Conservation (phyloP, 1,140 invertebrate genomes). For the Oreohelix idahoensis region DNA sequence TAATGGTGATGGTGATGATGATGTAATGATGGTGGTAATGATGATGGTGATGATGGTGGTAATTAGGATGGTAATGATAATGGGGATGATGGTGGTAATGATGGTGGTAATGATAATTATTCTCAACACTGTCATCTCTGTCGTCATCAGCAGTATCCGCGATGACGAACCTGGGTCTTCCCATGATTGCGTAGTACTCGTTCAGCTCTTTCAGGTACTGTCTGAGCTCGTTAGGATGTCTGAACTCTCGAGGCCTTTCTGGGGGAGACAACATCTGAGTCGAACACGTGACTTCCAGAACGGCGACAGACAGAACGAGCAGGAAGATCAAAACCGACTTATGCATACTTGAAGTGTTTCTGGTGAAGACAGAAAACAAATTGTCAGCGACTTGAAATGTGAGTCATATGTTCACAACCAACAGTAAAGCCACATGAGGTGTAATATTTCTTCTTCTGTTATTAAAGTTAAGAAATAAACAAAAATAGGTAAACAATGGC, state of each 20-base stretch:
- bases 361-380: background rate
- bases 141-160: no score
- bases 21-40: no score
- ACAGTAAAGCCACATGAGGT: no score
- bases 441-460: no score
- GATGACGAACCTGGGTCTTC: constrained; percentile 75
- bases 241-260: constrained; percentile 74
- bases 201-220: constrained; percentile 75
- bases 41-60: no score
- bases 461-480: no score
- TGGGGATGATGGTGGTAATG: no score
- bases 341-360: constrained; percentile 42
- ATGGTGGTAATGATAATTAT: no score
- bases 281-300: constrained; percentile 51
- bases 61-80: no score
- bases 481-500: no score
- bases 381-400: background rate
- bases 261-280: constrained; percentile 69
- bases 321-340: constrained; percentile 42
- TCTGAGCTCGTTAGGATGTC: constrained; percentile 74
- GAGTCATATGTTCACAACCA: background rate
- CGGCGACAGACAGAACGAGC: constrained; percentile 40
- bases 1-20: no score
- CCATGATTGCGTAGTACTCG: constrained; percentile 76
- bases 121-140: no score